Evolutionary conservation across 2,113 vertebrate species (phyloP), one percentile per base, ranked within the genome.

Genomic region (Sprattus sprattus): DNA sequence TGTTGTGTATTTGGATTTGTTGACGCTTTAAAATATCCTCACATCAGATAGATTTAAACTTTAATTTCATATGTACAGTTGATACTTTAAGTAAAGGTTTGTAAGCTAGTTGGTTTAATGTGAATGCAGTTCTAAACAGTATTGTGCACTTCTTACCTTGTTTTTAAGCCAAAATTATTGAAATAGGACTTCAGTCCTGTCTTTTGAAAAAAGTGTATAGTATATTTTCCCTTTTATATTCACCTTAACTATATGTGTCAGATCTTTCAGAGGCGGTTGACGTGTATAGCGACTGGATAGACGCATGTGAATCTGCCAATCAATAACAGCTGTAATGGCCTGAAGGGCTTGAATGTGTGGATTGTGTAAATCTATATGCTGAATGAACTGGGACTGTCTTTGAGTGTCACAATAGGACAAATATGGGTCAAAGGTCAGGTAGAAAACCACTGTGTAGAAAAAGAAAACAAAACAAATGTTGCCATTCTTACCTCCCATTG

Each of bases 201-300:
- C 39, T 39, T 39, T 39, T 39, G 39, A 16, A 20, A 39, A 75
- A 1, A 25, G 64, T 67, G 28, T 25, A n/a, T 67, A 9, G 7
- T 49, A 49, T 49, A 11, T 46, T 49, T 18, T 39, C 39, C 39
- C 39, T 39, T 88, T 5, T 0, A 39, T 39, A 5, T 78, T 15
- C 28, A 4, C 90, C 94, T 95, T 95, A 91, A 96, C 90, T 0
- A 20, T 15, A 50, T 25, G 1, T 39, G 4, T 85, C 91, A 98
- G 97, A 99, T 93, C 96, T 99, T 52, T 99, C 97, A 0, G 97
- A 99, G 89, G 94, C 97, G 0, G 97, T 99, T 86, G 97, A 99
- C 0, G 97, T 95, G 22, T 95, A 98, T 89, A 98, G 97, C 25
- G 95, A 96, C 64, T 99, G 97, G 97, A 99, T 99, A 93, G 97